phyloP scores from a whole-genome alignment of 2,888 invertebrate species.

The Cylindroiulus punctatus region DNA sequence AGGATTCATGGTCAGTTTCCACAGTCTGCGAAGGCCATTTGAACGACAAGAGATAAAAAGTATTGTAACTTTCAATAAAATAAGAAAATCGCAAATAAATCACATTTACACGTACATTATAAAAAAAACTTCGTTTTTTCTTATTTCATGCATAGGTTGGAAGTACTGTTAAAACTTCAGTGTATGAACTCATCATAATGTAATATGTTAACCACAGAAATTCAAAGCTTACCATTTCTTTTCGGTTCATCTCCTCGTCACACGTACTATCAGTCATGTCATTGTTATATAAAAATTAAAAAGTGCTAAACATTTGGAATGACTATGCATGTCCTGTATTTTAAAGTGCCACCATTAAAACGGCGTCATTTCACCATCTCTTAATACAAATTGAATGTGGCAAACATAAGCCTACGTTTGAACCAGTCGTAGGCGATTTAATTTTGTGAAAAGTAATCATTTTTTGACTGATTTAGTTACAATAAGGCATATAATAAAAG shows the following conservation, averaged over 20 bases:
- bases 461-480: conserved; percentile 18
- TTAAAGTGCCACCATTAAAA: not conserved
- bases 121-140: no score
- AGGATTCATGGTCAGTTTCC: not conserved
- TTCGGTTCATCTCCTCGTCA: not conserved
- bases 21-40: conserved; percentile 6
- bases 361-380: not conserved
- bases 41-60: not conserved
- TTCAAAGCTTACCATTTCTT: not conserved
- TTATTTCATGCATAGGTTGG: no score
- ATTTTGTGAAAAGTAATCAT: conserved; percentile 18
- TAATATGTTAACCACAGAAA: not conserved
- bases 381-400: not conserved
- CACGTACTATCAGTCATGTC: not conserved
- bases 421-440: conserved; percentile 3
- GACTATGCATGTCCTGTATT: not conserved
- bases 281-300: not conserved
- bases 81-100: not conserved
- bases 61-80: not conserved
- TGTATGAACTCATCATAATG: not conserved
- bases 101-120: no score
- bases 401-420: not conserved
- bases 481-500: conserved; percentile 18
- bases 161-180: no score
- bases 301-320: not conserved